Percentiles rank a stretch among this genome's conserved stretches.
Conservation (phyloP, 2,113 vertebrate genomes). For the Sylvicapra grimmia region DNA sequence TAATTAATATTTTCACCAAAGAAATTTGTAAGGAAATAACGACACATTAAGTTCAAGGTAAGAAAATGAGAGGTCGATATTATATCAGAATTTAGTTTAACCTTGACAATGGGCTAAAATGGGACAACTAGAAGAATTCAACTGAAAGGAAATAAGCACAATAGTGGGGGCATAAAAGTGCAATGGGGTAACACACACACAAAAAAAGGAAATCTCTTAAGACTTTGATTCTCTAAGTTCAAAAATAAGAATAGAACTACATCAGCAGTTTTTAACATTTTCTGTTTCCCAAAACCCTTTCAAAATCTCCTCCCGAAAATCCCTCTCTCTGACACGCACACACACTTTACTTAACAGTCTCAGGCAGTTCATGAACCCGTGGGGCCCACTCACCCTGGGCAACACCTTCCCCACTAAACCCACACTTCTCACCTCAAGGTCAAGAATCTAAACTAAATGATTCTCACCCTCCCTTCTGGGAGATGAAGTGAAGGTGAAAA, state of each 20-base stretch:
- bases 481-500: neutral
- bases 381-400: neutral
- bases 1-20: slow-evolving; percentile 7
- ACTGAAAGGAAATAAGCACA: neutral
- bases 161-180: neutral
- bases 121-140: neutral
- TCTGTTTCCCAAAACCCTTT: neutral
- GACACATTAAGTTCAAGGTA: neutral
- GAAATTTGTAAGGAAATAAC: slow-evolving; percentile 9
- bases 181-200: neutral
- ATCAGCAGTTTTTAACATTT: neutral
- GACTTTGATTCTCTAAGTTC: neutral
- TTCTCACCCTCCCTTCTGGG: neutral
- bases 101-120: neutral
- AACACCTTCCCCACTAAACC: neutral
- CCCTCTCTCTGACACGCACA: neutral
- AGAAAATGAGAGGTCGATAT: neutral
- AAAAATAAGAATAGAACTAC: slow-evolving; percentile 3
- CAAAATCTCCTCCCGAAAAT: neutral
- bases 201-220: neutral
- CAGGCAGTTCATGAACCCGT: neutral
- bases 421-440: neutral
- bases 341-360: neutral
- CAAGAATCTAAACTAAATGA: neutral
- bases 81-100: neutral